Conservation (phyloP, 2,888 invertebrate genomes). For the Smittia aterrima region DNA sequence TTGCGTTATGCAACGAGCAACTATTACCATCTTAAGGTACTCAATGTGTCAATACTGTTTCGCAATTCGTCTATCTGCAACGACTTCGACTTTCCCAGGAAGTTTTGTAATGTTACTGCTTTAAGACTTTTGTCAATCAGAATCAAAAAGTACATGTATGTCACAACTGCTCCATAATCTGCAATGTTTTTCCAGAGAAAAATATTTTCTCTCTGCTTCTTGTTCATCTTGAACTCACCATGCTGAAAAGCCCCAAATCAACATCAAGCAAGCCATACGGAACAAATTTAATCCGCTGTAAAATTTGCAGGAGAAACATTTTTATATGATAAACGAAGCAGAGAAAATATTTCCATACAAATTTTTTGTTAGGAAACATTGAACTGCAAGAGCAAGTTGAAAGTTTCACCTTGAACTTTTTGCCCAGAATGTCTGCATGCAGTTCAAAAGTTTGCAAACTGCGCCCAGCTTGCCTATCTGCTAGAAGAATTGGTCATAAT, state of each 20-base stretch:
- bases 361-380: background rate
- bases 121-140: slow-evolving; percentile 39
- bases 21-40: no score
- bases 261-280: slow-evolving; percentile 41
- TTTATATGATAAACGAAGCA: background rate
- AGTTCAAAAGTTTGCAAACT: slow-evolving; percentile 29
- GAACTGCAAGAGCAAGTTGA: background rate
- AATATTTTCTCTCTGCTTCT: background rate
- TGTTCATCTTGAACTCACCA: slow-evolving; percentile 18
- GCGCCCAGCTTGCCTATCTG: background rate
- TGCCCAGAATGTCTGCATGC: background rate
- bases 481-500: background rate
- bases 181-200: background rate
- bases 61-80: no score
- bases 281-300: slow-evolving; percentile 35
- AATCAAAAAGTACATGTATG: slow-evolving; percentile 40
- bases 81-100: background rate
- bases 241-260: slow-evolving; percentile 35
- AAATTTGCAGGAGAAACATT: slow-evolving; percentile 37
- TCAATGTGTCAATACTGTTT: no score
- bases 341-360: slow-evolving; percentile 11
- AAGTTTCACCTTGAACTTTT: slow-evolving; percentile 29
- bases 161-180: slow-evolving; percentile 40
- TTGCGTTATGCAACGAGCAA: no score
- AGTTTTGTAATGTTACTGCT: background rate